A percentile compares a stretch with the other conserved stretches of the same genome.
phyloP scores from a whole-genome alignment of 2,888 invertebrate genomes.

The Sarcophaga variegata region DNA sequence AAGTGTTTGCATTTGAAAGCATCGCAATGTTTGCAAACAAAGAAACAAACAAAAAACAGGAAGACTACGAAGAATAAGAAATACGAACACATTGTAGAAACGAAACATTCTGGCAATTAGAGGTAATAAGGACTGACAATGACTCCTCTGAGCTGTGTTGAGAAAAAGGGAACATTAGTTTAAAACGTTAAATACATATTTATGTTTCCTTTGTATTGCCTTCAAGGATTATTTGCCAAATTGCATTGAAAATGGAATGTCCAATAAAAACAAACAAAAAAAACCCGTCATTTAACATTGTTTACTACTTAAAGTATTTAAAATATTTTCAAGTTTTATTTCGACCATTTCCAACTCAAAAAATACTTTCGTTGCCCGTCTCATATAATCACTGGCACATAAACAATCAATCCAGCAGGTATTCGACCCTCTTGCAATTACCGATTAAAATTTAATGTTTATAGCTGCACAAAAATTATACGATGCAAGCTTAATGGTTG shows the following conservation, averaged over 20 bases:
- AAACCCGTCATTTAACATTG: neutral
- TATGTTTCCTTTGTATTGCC: constrained; percentile 65
- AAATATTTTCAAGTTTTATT: constrained; percentile 31
- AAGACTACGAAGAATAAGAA: neutral
- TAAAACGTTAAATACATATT: constrained; percentile 53
- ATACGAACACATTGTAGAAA: neutral
- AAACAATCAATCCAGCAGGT: constrained; percentile 32
- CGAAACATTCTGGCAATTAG: constrained; percentile 45
- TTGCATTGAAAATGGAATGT: neutral
- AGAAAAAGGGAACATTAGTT: constrained; percentile 54
- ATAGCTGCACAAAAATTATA: constrained; percentile 29
- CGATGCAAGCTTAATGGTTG: constrained; percentile 49
- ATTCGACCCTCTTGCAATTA: neutral
- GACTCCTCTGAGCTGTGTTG: constrained; percentile 29
- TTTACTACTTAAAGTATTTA: constrained; percentile 36
- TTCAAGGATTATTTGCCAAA: constrained; percentile 27
- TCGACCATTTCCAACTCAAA: constrained; percentile 6
- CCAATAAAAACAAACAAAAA: neutral
- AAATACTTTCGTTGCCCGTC: neutral
- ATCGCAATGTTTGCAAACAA: neutral
- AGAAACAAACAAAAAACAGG: neutral
- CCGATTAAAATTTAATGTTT: neutral
- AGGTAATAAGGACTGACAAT: constrained; percentile 47
- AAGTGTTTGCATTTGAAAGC: neutral
- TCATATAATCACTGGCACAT: neutral